These are phyloP conservation scores for Zelleria hepariella DNA, from an alignment of 2,888 invertebrate genomes.

Conservation along the genomic window DNA sequence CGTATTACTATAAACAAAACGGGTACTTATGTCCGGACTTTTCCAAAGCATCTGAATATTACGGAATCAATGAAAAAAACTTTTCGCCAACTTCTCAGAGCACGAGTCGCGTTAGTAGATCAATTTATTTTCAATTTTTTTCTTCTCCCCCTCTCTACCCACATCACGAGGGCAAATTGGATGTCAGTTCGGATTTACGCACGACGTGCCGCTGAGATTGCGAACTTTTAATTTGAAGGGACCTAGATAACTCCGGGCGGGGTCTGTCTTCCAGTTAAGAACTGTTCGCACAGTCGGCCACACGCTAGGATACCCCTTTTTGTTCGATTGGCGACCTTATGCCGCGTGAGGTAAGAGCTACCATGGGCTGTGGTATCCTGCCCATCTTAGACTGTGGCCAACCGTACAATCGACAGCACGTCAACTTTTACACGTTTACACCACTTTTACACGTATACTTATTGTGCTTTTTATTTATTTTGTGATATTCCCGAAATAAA, in stretches of 20 bases:
- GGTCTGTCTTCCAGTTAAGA: neutral
- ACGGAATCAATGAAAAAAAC: neutral
- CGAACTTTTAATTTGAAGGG: constrained; percentile 1
- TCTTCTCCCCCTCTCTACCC: constrained; percentile 19
- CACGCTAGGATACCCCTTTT: too few species aligned
- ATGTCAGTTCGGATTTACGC: constrained; percentile 8
- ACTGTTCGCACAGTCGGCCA: too few species aligned
- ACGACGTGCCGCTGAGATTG: neutral
- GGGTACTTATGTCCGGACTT: neutral
- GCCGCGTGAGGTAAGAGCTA: too few species aligned
- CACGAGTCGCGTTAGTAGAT: constrained; percentile 31
- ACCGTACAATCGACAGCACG: too few species aligned
- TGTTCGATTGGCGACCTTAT: too few species aligned
- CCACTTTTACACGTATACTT: too few species aligned
- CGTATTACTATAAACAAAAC: too few species aligned
- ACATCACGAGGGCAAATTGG: constrained; percentile 11
- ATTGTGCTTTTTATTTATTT: too few species aligned
- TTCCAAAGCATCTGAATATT: constrained; percentile 33
- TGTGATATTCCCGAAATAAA: too few species aligned
- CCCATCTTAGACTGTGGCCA: too few species aligned
- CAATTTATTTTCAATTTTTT: constrained; percentile 67
- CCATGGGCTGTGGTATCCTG: too few species aligned
- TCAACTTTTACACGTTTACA: neutral
- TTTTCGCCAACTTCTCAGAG: neutral
- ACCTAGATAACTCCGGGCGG: neutral